These are phyloP conservation scores for Danio albolineatus DNA, from an alignment of 2,797 vertebrate genomes.

Conservation along the genomic window DNA sequence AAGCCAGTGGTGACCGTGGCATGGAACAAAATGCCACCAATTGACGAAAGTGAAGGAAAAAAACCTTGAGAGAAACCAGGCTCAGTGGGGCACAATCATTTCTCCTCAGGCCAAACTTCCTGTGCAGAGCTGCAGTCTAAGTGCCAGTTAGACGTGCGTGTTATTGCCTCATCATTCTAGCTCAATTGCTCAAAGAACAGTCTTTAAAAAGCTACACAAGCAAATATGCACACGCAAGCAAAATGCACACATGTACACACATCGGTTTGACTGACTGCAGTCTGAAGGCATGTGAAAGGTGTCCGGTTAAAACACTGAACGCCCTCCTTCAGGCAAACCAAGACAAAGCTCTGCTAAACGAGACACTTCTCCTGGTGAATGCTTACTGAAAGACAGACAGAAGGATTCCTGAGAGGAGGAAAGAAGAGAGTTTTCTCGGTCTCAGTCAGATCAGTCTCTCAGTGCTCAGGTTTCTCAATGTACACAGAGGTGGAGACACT, in stretches of 20 bases:
- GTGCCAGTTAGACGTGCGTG: too few relatives aligned
- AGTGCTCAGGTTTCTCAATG: constrained; percentile 63
- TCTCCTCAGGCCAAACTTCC: too few relatives aligned
- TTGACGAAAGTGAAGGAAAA: too few relatives aligned
- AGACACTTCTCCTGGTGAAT: constrained; percentile 46
- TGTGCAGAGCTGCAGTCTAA: too few relatives aligned
- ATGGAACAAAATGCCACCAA: too few relatives aligned
- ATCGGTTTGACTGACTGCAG: constrained; percentile 61
- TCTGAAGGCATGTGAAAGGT: constrained; percentile 63
- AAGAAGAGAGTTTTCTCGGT: constrained; percentile 27
- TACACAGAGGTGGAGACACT: constrained; percentile 8
- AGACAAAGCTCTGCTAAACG: constrained; percentile 68
- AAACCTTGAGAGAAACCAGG: too few relatives aligned
- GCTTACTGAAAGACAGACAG: constrained; percentile 37
- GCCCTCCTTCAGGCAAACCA: constrained; percentile 73
- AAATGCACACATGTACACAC: constrained; percentile 37
- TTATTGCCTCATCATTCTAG: neutral
- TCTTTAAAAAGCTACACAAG: constrained; percentile 22
- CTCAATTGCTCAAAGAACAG: neutral
- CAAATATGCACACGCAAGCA: constrained; percentile 16
- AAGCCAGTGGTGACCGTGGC: too few relatives aligned
- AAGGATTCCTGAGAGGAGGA: constrained; percentile 22
- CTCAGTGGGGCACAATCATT: too few relatives aligned
- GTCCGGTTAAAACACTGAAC: constrained; percentile 68
- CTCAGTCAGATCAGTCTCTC: constrained; percentile 67